These are phyloP conservation scores for Oikopleura vanhoeffeni DNA, from an alignment of 23 tunicate genomes.

Conservation along the genomic window DNA sequence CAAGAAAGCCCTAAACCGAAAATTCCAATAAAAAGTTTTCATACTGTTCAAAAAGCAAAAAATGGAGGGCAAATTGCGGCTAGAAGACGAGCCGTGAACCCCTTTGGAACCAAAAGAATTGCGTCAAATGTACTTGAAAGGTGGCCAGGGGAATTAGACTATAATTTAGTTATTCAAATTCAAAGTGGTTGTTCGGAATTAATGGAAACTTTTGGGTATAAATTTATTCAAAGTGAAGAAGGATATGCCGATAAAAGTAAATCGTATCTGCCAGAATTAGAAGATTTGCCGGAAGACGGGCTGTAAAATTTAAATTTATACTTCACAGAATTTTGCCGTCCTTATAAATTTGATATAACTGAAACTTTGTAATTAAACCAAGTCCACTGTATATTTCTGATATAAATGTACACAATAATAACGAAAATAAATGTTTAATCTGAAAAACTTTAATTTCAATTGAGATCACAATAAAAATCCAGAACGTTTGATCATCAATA, in stretches of 20 bases:
- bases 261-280: neutral
- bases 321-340: no score
- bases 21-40: neutral
- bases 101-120: neutral
- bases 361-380: no score
- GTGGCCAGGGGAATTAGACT: neutral
- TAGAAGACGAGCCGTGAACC: neutral
- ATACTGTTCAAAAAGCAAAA: neutral
- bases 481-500: no score
- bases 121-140: neutral
- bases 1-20: neutral
- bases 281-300: no score
- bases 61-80: neutral
- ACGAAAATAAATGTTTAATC: no score
- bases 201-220: neutral
- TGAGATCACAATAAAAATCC: no score
- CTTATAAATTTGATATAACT: no score
- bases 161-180: neutral
- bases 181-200: neutral
- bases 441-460: no score
- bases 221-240: neutral
- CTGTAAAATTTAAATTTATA: no score
- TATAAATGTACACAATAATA: no score
- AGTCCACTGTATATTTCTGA: no score
- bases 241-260: neutral